Base-by-base conservation (phyloP, 1,140 invertebrate genomes). In the Macrobrachium rosenbergii region DNA sequence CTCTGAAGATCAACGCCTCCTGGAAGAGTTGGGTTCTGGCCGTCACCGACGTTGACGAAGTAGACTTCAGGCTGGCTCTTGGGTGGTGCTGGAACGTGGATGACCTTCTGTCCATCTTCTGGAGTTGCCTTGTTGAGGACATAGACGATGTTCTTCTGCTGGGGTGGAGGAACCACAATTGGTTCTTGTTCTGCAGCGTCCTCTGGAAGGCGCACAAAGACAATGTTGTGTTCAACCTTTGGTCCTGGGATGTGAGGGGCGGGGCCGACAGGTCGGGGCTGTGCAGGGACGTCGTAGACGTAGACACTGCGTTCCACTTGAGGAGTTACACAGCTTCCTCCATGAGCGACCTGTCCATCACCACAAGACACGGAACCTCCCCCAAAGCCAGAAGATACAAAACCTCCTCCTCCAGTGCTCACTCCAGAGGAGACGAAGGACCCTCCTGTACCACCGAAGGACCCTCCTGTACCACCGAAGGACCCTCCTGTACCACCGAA, bases 91-190 rank as follows among this genome's bases (percentile, higher is more conserved):
- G 89, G 89, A 0, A 89, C 63, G 11, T 89, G 63, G 79, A 89
- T 82, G 82, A 89, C 82, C 63, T 88, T 69, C 12, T 85, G 89
- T 16, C 5, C 69, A 28, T 67, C 77, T 8, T 62, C 76, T n/a
- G 88, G 58, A 28, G 79, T 69, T 43, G 78, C 28, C 83, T 88
- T 88, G 89, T 67, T 88, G 67, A 89, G 89, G 43, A 89, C 87
- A 67, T 89, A 89, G 17, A 89, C 83, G 21, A 88, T 82, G 73
- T 87, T 88, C 62, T 88, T 88, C 64, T 86, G 83, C 52, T 88
- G 89, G 5, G 89, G 87, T 19, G 89, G 89, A 67, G 89, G 89
- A 37, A 89, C 80, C 28, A 89, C 87, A 64, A 89, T 78, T 23
- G 89, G 89, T 58, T 87, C 67, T 72, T 62, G 82, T 5, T 45